These are phyloP conservation scores for Ceratosolen fusciceps DNA, from an alignment of 1,140 invertebrate genomes.

Conservation along the genomic window DNA sequence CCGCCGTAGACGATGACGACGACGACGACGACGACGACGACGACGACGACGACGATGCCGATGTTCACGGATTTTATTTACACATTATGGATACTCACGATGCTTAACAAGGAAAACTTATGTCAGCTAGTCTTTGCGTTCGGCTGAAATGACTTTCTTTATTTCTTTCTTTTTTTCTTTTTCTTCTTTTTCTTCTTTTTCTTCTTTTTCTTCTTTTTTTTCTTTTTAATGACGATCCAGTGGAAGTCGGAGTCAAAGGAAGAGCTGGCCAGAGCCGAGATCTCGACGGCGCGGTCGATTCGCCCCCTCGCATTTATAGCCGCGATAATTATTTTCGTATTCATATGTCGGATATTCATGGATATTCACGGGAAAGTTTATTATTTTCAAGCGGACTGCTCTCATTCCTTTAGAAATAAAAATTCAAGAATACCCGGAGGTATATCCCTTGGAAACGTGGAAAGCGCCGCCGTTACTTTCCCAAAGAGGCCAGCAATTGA, in stretches of 20 bases:
- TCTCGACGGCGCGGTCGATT: not conserved
- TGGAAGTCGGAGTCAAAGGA: not conserved
- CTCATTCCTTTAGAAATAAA: constrained; percentile 5
- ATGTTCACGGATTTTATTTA: not conserved
- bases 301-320: not conserved
- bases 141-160: not conserved
- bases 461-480: not conserved
- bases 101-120: constrained; percentile 23
- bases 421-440: not conserved
- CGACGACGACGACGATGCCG: too few relatives aligned
- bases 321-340: constrained; percentile 1
- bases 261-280: not conserved
- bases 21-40: too few relatives aligned
- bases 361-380: constrained; percentile 7
- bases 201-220: too few relatives aligned
- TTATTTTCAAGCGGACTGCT: not conserved
- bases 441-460: not conserved
- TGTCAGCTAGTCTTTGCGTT: not conserved
- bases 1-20: too few relatives aligned
- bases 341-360: not conserved
- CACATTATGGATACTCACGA: not conserved
- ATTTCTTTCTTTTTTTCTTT: too few relatives aligned
- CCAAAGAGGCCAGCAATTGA: too few relatives aligned
- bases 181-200: too few relatives aligned
- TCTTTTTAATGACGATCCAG: constrained; percentile 18